Evolutionary conservation across 2,888 invertebrate species (phyloP).

Genomic region (Gerosis bhagava): DNA sequence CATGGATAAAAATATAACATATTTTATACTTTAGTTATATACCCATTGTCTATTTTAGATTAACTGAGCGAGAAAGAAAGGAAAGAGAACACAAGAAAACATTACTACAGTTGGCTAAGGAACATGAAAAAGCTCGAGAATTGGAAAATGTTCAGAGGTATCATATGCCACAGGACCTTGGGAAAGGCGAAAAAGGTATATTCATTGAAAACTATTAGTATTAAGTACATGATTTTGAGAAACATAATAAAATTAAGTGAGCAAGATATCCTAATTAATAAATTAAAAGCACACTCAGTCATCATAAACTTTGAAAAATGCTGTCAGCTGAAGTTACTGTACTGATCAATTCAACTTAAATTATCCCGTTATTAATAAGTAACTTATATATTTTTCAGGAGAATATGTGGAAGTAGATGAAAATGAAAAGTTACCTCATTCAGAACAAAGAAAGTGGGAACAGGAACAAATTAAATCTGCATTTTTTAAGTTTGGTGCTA

Average conservation of each 20-base stretch:
- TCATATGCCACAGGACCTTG: conserved; percentile 95
- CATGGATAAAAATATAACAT: too few relatives aligned
- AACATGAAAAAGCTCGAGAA: conserved; percentile 97
- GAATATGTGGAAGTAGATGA: conserved; percentile 94
- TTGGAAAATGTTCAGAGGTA: conserved; percentile 96
- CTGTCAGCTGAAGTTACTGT: too few relatives aligned
- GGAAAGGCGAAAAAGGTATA: conserved; percentile 86
- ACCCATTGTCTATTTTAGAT: conserved; percentile 82
- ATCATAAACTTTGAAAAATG: too few relatives aligned
- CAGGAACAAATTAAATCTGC: conserved; percentile 97
- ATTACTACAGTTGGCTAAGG: conserved; percentile 94
- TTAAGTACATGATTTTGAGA: too few relatives aligned
- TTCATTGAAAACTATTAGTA: too few relatives aligned
- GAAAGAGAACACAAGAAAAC: conserved; percentile 96
- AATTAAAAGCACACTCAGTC: too few relatives aligned
- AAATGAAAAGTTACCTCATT: conserved; percentile 91
- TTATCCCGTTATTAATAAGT: too few relatives aligned
- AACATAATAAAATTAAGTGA: too few relatives aligned
- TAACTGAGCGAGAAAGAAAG: conserved; percentile 92
- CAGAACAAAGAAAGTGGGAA: conserved; percentile 97
- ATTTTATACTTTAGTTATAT: too few relatives aligned
- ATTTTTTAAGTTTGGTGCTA: conserved; percentile 96
- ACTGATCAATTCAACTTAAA: too few relatives aligned
- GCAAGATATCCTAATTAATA: too few relatives aligned
- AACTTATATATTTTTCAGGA: too few relatives aligned